Base-by-base conservation (phyloP, 2,113 vertebrate species). In the Chaetodon trifascialis region DNA sequence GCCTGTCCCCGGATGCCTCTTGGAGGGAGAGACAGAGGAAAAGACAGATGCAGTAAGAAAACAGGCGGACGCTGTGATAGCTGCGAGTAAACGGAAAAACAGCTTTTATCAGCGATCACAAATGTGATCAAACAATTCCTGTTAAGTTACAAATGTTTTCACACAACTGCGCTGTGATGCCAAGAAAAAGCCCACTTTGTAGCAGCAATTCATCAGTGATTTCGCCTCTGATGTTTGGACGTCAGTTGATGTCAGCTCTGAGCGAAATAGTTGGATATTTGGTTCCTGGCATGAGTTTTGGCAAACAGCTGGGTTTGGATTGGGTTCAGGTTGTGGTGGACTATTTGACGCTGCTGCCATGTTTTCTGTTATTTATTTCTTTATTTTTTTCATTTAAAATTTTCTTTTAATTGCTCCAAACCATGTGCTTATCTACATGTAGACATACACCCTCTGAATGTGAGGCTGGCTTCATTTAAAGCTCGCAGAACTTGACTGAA, bases 1-100 rank as follows among this genome's bases (percentile, higher is more conserved):
- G 92, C 72, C 64, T 88, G 92, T 92, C 91, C 87, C 90, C 67
- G 87, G 76, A 89, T 82, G 86, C 83, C 84, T 91, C 56, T 76
- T 52, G 36, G 80, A 82, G 67, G 79, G 23, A 83, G 82, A 77
- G 64, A 65, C 56, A 44, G 34, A 83, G 72, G 72, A 62, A 84
- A 89, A 89, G 70, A 87, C 59, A 69, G 75, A 85, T 76, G 79
- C 69, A 89, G 82, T 66, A 40, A 46, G 64, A 73, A 72, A 65
- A 85, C 52, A 62, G 36, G 63, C 36, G 52, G 55, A 40, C 12
- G 3, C 44, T 56, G 21, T 68, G 56, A 69, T 63, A 44, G 19
- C 49, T 38, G 21, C 11, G 65, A 78, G 49, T 2, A 34, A 54
- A 60, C 10, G 15, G 8, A 59, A 82, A 66, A 70, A 73, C 36